Evolutionary conservation across 2,797 vertebrate genomes (phyloP).

Genomic region (Silurus lanzhouensis): DNA sequence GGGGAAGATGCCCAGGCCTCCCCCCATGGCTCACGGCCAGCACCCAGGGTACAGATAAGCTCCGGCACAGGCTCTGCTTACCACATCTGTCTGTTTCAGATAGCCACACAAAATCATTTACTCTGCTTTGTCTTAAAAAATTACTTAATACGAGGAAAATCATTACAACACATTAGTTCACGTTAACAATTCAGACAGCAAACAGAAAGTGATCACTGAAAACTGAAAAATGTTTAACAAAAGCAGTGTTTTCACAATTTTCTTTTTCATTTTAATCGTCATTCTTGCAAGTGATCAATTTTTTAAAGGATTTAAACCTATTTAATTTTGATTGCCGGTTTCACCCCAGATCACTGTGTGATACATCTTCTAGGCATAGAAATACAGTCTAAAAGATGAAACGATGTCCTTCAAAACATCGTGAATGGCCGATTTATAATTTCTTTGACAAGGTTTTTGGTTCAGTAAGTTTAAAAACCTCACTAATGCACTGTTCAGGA

Average conservation of each 20-base stretch:
- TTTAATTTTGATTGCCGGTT: conserved; percentile 38
- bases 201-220: conserved; percentile 73
- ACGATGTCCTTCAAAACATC: conserved; percentile 1
- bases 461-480: conserved; percentile 27
- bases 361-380: conserved; percentile 10
- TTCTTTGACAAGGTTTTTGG: conserved; percentile 14
- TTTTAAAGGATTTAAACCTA: conserved; percentile 56
- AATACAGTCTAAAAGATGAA: conserved; percentile 15
- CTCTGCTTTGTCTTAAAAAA: conserved; percentile 74
- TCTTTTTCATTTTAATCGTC: conserved; percentile 50
- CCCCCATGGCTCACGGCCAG: conserved; percentile 90
- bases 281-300: conserved; percentile 88
- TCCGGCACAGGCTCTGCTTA: conserved; percentile 69
- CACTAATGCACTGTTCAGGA: conserved; percentile 40
- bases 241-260: conserved; percentile 67
- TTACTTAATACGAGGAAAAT: conserved; percentile 67
- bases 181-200: conserved; percentile 61
- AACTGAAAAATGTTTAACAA: conserved; percentile 76
- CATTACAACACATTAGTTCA: conserved; percentile 72
- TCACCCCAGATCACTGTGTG: conserved; percentile 22
- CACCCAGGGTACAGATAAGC: conserved; percentile 99
- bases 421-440: not conserved
- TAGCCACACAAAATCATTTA: conserved; percentile 59
- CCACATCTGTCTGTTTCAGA: conserved; percentile 67
- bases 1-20: conserved; percentile 94